These are phyloP conservation scores for Aphelocoma californica DNA, from an alignment of 2,797 vertebrate genomes.

Conservation along the genomic window DNA sequence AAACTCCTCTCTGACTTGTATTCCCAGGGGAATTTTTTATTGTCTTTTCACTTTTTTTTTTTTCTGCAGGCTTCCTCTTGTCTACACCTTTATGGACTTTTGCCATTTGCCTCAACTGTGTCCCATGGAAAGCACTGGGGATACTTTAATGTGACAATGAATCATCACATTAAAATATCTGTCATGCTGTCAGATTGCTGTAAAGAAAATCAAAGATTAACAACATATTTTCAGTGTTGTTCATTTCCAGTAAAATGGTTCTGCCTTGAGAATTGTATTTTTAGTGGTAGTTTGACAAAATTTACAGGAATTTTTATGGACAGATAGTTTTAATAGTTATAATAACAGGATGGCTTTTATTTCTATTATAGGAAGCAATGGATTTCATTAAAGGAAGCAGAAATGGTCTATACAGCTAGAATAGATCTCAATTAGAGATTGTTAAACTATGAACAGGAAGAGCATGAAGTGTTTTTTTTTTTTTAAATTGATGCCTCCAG, in stretches of 20 bases:
- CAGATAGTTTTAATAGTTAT: not conserved
- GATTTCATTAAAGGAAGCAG: not conserved
- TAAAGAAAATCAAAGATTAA: not conserved
- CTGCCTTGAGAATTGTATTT: not conserved
- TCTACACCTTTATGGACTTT: not conserved
- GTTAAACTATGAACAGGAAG: not conserved
- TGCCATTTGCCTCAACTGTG: not conserved
- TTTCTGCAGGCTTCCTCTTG: not conserved
- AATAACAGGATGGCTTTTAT: not conserved
- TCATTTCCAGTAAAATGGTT: not conserved
- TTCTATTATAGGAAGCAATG: not conserved
- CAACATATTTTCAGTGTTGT: not conserved
- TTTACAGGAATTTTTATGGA: not conserved
- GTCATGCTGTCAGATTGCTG: not conserved
- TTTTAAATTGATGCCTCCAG: not conserved
- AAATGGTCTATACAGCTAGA: not conserved
- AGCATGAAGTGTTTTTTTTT: not conserved
- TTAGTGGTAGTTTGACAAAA: not conserved
- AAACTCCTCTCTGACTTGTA: not conserved
- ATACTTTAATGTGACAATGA: not conserved
- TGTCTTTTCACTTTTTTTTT: not conserved
- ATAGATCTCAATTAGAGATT: not conserved
- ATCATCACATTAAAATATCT: not conserved
- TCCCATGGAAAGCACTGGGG: not conserved
- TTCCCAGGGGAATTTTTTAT: not conserved